Percentiles rank a stretch among this genome's conserved stretches.
Conservation (phyloP, 1,140 invertebrate species). For the Frieseomelitta varia region DNA sequence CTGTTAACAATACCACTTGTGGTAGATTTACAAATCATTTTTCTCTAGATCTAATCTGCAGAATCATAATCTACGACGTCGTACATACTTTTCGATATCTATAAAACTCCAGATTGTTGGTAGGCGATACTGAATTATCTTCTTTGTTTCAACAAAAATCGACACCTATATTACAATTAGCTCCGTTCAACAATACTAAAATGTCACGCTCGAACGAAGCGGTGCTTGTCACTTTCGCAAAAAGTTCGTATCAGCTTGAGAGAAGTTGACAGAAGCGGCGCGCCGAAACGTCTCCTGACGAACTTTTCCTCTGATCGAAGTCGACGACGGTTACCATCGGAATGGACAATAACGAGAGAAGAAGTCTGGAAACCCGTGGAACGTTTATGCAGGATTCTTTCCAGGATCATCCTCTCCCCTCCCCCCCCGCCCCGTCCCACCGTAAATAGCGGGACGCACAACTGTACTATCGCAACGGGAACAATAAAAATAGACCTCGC, state of each 20-base stretch:
- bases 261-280: neutral
- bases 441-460: constrained; percentile 36
- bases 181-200: too few relatives aligned
- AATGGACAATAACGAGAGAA: constrained; percentile 38
- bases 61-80: too few relatives aligned
- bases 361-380: neutral
- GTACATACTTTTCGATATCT: too few relatives aligned
- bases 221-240: neutral
- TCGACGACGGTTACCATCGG: constrained; percentile 22
- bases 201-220: too few relatives aligned
- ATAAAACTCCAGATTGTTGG: too few relatives aligned
- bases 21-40: too few relatives aligned
- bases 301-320: constrained; percentile 24
- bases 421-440: neutral
- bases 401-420: neutral
- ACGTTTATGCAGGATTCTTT: constrained; percentile 13
- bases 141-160: too few relatives aligned
- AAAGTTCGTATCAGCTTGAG: neutral
- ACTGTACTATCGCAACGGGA: constrained; percentile 56
- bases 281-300: neutral
- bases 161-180: too few relatives aligned
- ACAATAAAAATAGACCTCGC: constrained; percentile 67
- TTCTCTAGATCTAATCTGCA: too few relatives aligned
- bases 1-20: too few relatives aligned
- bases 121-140: too few relatives aligned